Conservation (phyloP, 2,113 vertebrate genomes). For the Peromyscus polionotus region DNA sequence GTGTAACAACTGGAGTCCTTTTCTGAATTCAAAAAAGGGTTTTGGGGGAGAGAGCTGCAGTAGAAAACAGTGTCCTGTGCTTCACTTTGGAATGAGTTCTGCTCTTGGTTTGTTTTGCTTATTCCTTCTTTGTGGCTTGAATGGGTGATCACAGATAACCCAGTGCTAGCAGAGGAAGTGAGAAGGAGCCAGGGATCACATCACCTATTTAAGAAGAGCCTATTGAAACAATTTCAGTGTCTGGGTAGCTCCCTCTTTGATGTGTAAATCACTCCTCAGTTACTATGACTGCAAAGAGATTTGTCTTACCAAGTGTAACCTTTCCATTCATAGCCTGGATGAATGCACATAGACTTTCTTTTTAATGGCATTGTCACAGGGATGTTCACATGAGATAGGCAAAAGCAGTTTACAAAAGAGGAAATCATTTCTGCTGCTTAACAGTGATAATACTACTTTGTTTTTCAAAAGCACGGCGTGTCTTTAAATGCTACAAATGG, state of each 20-base stretch:
- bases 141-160: conserved; percentile 49
- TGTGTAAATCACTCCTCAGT: conserved; percentile 70
- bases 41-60: neutral
- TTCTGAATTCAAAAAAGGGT: neutral
- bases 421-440: neutral
- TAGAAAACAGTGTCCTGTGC: neutral
- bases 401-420: conserved; percentile 10
- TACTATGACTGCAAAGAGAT: conserved; percentile 50
- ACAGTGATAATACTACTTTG: neutral
- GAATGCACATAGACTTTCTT: conserved; percentile 37
- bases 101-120: conserved; percentile 16
- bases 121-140: conserved; percentile 11
- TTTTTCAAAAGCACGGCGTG: neutral
- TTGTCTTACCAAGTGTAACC: conserved; percentile 62
- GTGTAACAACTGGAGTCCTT: neutral
- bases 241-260: conserved; percentile 67
- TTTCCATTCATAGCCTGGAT: conserved; percentile 63
- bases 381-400: conserved; percentile 75
- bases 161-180: conserved; percentile 35
- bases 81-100: neutral
- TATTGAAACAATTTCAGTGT: conserved; percentile 66
- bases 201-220: conserved; percentile 36
- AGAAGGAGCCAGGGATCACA: neutral
- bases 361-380: conserved; percentile 67
- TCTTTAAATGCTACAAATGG: neutral